Base-by-base conservation (phyloP, 1,140 invertebrate genomes). In the Halyomorpha halys region DNA sequence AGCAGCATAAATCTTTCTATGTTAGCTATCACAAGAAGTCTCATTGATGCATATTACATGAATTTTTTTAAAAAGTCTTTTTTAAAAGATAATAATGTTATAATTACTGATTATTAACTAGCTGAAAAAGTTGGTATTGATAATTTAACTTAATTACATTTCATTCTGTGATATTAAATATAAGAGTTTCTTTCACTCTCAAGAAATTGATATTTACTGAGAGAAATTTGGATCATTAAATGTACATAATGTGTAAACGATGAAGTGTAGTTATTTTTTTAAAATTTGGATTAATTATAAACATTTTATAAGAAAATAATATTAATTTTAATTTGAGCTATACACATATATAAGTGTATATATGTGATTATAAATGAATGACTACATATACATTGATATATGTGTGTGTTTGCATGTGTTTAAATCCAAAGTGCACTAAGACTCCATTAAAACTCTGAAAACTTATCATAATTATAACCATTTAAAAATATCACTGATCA, bases 231-330 rank as follows among this genome's bases (percentile, higher is more conserved):
- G 18, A 53, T 63, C 44, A 34, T n/a, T 62, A 45, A 19, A 27
- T 62, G 49, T 53, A 44, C 21, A 63, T 63, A 49, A 19, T 34
- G 49, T 63, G 45, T 45, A 63, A 63, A 62, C 49, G 11, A 56
- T 56, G 47, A 63, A 63, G 25, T 27, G 49, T 63, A 63, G 47
- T 63, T 63, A 63, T 63, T 63, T 63, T 63, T 63, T 51, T 63
- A 63, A 63, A 53, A 51, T 53, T 63, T 54, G 49, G 51, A 49
- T 53, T 25, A n/a, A 47, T 34, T 63, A 49, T 44, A 45, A 49
- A 27, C 27, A 54, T 54, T 63, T 63, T 44, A 34, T 53, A 53
- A 63, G 5, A 62, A 63, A 54, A 25, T 25, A 27, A 54, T 63
- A 54, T 53, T 53, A 53, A 63, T 63, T 63, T 63, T 63, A 63